A percentile compares a stretch with the other conserved stretches of the same genome.
Evolutionary conservation across 2,888 invertebrate species (phyloP).

Genomic region (Ormyrus labotus): DNA sequence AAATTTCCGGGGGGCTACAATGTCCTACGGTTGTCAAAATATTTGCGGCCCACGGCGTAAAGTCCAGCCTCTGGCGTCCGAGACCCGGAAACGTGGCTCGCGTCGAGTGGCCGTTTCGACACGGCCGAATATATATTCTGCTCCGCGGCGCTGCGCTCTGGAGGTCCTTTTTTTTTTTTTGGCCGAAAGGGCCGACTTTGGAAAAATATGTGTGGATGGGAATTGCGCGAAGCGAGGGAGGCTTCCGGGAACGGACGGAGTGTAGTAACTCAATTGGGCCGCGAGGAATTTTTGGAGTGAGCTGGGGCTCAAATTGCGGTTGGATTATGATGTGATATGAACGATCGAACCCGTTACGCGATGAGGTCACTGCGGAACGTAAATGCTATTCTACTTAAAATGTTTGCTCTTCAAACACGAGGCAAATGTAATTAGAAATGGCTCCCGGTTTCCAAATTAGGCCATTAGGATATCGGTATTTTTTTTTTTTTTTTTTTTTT

Average conservation of each 20-base stretch:
- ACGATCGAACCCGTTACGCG: neutral
- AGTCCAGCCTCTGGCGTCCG: neutral
- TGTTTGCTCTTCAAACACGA: neutral
- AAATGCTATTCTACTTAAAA: slow-evolving; percentile 41
- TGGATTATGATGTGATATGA: slow-evolving; percentile 29
- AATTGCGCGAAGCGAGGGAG: too few relatives aligned
- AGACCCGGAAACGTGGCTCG: too few relatives aligned
- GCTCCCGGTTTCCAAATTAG: slow-evolving; percentile 35
- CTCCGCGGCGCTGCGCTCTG: too few relatives aligned
- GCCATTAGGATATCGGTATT: slow-evolving; percentile 37
- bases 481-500: slow-evolving; percentile 18
- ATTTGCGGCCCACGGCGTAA: slow-evolving; percentile 32
- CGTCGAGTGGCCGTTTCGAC: too few relatives aligned
- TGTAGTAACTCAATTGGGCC: too few relatives aligned
- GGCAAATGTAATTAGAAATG: slow-evolving; percentile 30
- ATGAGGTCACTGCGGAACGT: slow-evolving; percentile 43
- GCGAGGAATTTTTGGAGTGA: too few relatives aligned
- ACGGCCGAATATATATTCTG: too few relatives aligned
- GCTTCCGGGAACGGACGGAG: too few relatives aligned
- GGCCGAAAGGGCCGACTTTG: too few relatives aligned
- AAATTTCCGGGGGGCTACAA: slow-evolving; percentile 32
- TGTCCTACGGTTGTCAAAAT: slow-evolving; percentile 45
- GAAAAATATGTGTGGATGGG: too few relatives aligned
- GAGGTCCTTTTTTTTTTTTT: too few relatives aligned
- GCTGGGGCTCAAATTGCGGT: too few relatives aligned